Evolutionary conservation across 2,797 vertebrate genomes (phyloP), one percentile per base, ranked within the genome.

Genomic region (Caiman crocodilus): DNA sequence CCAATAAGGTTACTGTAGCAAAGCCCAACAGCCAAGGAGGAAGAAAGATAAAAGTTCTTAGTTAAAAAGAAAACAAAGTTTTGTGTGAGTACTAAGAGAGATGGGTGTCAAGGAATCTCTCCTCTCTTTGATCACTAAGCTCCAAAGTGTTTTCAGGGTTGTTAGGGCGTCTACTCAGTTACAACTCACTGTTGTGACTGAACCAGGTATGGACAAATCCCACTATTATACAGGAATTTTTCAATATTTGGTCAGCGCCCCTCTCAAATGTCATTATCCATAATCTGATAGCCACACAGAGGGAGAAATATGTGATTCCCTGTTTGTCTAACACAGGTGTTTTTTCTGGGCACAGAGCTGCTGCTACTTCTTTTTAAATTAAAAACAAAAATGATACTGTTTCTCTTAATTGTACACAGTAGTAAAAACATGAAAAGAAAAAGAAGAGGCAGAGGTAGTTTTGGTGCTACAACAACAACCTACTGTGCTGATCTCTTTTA

Each of bases 101-200:
- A n/a, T 13, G 80, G 69, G 10, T 3, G 63, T 50, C 78, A 91
- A 21, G 78, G 32, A 87, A 50, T 14, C 32, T 69, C 35, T 35
- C 32, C 7, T 71, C 21, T 78, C 63, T 57, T 28, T 59, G 76
- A 55, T 12, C 2, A 42, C 28, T 4, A 11, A 63, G 0, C 0
- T 35, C 6, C 8, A n/a, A 61, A 42, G 20, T 12, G 69, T n/a
- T 25, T 76, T 76, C 76, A 84, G 30, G 28, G 13, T 4, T 11
- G 18, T 58, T 80, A 73, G 23, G 26, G 32, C 21, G 20, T 14
- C 5, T 25, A 50, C 55, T 58, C 32, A 10, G 8, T 1, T 30
- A 13, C 76, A 89, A 15, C 28, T 61, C 32, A 57, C 5, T 15
- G 75, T 23, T 32, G 20, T 8, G n/a, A 81, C 5, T 14, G 61